Evolutionary conservation across 2,888 invertebrate genomes (phyloP).

Genomic region (Macrostomum cliftonense): DNA sequence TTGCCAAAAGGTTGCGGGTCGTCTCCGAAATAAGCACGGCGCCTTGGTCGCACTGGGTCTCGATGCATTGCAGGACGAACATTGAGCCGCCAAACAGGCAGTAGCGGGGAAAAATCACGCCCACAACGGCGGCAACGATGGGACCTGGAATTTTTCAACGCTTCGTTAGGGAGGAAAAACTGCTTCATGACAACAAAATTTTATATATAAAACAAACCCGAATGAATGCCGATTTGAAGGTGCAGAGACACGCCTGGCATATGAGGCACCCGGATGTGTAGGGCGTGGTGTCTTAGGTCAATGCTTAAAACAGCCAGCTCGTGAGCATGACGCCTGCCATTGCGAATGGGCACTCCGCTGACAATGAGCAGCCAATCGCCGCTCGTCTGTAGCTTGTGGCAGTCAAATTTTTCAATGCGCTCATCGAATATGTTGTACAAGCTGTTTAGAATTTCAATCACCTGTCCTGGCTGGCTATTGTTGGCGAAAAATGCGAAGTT

Average conservation of each 20-base stretch:
- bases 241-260: conserved; percentile 14
- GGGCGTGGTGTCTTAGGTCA: conserved; percentile 15
- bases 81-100: no score
- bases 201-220: conserved; percentile 13
- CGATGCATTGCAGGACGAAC: no score
- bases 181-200: no score
- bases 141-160: no score
- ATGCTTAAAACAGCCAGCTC: conserved; percentile 19
- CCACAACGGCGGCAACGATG: no score
- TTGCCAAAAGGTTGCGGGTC: no score
- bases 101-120: no score
- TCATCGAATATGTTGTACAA: conserved; percentile 22
- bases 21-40: no score
- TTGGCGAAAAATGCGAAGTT: conserved; percentile 24
- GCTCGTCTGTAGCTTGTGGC: conserved; percentile 22
- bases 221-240: conserved; percentile 19
- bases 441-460: conserved; percentile 22
- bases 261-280: conserved; percentile 13
- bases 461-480: conserved; percentile 21
- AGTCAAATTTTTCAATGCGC: conserved; percentile 21
- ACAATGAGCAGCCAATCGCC: conserved; percentile 24
- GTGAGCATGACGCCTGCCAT: conserved; percentile 18
- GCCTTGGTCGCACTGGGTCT: no score
- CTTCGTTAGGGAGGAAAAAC: no score
- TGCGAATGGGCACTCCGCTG: conserved; percentile 20